A percentile compares a stretch with the other conserved stretches of the same genome.
phyloP scores from a whole-genome alignment of 2,113 vertebrate species.

The Natator depressus region DNA sequence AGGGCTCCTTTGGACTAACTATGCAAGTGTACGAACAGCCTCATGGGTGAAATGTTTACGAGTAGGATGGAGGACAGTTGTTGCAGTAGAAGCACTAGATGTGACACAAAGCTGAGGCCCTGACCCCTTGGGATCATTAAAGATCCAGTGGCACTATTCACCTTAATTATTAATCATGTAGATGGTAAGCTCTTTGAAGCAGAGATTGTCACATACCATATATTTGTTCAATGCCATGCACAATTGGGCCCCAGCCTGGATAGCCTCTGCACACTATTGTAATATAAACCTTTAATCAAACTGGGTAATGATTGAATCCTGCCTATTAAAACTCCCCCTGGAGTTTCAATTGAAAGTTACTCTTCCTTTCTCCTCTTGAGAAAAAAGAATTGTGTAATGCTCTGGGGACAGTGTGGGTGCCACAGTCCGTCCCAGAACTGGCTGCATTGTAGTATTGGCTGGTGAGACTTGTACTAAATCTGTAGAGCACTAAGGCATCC shows the following conservation, averaged over 20 bases:
- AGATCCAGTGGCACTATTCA: neutral
- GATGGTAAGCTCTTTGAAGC: neutral
- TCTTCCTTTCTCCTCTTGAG: neutral
- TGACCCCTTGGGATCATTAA: neutral
- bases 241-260: neutral
- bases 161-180: neutral
- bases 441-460: neutral
- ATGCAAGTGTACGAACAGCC: neutral
- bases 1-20: neutral
- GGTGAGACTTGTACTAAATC: neutral
- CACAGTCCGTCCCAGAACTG: neutral
- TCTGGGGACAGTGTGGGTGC: neutral
- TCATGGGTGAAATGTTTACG: neutral
- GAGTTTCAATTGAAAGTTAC: conserved; percentile 5
- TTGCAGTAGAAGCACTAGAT: neutral
- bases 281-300: conserved; percentile 8
- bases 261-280: conserved; percentile 42
- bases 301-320: conserved; percentile 33
- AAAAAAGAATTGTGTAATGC: neutral
- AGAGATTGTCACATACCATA: neutral
- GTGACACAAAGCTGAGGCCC: neutral
- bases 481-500: neutral
- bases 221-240: neutral
- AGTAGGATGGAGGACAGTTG: neutral
- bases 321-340: conserved; percentile 18